Conservation (phyloP, 1,140 invertebrate species). For the Steinernema feltiae region DNA sequence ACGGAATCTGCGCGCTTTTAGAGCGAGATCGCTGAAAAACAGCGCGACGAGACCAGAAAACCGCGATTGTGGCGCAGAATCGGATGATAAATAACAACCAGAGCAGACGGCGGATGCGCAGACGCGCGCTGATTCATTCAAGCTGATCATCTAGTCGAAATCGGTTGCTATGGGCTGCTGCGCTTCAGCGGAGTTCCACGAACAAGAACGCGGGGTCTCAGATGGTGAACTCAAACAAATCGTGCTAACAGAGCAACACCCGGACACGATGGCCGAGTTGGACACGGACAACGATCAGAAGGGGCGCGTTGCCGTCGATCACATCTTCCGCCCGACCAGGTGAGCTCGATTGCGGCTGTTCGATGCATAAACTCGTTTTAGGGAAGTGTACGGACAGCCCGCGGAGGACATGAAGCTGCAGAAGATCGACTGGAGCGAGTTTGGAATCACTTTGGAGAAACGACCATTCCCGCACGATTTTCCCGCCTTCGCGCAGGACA, state of each 20-base stretch:
- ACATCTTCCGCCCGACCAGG: slow-evolving; percentile 23
- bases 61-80: too few relatives aligned
- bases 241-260: not conserved
- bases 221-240: slow-evolving; percentile 19
- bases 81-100: too few relatives aligned
- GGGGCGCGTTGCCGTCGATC: slow-evolving; percentile 21
- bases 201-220: slow-evolving; percentile 12
- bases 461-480: slow-evolving; percentile 23
- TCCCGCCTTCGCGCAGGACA: slow-evolving; percentile 22
- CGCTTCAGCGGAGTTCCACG: slow-evolving; percentile 19
- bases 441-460: slow-evolving; percentile 7
- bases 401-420: slow-evolving; percentile 16
- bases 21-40: too few relatives aligned
- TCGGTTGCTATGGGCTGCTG: slow-evolving; percentile 17
- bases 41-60: too few relatives aligned
- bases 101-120: too few relatives aligned
- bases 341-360: not conserved
- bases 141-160: too few relatives aligned
- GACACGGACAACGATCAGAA: slow-evolving; percentile 28
- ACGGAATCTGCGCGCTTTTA: too few relatives aligned
- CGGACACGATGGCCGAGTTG: slow-evolving; percentile 19
- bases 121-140: too few relatives aligned
- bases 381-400: slow-evolving; percentile 24
- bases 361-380: not conserved
- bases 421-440: slow-evolving; percentile 21